Evolutionary conservation across 2,113 vertebrate genomes (phyloP).

Genomic region (Platysteira castanea): DNA sequence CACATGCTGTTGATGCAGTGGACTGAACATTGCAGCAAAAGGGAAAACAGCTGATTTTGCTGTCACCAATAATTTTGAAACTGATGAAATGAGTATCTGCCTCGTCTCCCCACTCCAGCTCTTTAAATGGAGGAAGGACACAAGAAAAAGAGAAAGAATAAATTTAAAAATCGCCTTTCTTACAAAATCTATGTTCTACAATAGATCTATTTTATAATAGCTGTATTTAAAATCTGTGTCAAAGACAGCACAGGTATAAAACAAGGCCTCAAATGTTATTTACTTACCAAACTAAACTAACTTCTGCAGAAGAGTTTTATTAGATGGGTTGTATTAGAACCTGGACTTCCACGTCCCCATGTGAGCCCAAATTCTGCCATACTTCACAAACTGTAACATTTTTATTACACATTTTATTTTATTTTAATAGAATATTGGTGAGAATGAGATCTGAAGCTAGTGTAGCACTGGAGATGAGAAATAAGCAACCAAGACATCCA

Average conservation of each 20-base stretch:
- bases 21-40: neutral
- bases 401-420: neutral
- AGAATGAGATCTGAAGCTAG: neutral
- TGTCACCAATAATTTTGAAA: neutral
- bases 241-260: neutral
- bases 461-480: neutral
- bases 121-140: neutral
- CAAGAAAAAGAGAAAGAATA: neutral
- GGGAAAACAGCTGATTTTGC: neutral
- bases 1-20: fast-evolving
- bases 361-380: neutral
- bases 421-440: neutral
- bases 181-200: neutral
- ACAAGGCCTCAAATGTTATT: neutral
- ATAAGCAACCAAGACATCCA: neutral
- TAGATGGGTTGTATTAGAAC: neutral
- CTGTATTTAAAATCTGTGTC: neutral
- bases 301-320: neutral
- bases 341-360: neutral
- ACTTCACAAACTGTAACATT: neutral
- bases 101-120: neutral
- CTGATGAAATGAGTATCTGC: neutral
- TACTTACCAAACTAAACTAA: neutral
- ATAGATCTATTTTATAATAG: neutral
- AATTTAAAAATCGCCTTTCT: neutral